Conservation (phyloP, 2,797 vertebrate species). For the Fundulus diaphanus region DNA sequence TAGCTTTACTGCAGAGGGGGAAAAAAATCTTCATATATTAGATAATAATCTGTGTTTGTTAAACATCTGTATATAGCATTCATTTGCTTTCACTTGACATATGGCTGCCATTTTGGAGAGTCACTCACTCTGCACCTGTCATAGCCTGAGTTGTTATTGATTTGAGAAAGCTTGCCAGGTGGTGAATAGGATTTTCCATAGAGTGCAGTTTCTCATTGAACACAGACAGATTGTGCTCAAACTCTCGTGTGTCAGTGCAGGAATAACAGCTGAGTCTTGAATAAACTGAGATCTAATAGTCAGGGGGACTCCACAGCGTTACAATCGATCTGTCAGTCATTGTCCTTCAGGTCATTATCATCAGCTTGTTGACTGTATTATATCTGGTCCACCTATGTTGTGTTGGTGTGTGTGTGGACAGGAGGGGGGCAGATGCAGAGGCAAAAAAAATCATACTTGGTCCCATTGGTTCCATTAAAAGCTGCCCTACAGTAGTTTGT, state of each 20-base stretch:
- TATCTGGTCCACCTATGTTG: slow-evolving; percentile 16
- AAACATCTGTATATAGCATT: slow-evolving; percentile 20
- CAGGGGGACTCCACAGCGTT: slow-evolving; percentile 51
- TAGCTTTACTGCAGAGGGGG: slow-evolving; percentile 22
- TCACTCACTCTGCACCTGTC: slow-evolving; percentile 65
- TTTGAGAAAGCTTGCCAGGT: slow-evolving; percentile 71
- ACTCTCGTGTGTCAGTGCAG: slow-evolving; percentile 48
- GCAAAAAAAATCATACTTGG: slow-evolving; percentile 21
- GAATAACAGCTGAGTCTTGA: slow-evolving; percentile 55
- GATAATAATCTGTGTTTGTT: slow-evolving; percentile 25
- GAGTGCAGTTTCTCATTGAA: slow-evolving; percentile 55
- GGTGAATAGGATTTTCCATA: slow-evolving; percentile 62
- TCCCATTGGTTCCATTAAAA: slow-evolving; percentile 81
- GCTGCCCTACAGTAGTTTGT: slow-evolving; percentile 77
- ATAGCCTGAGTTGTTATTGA: slow-evolving; percentile 68
- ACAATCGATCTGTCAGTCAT: slow-evolving; percentile 67
- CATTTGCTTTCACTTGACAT: slow-evolving; percentile 55
- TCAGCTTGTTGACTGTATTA: slow-evolving; percentile 34
- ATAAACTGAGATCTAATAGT: slow-evolving; percentile 60
- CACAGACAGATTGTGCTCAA: slow-evolving; percentile 50
- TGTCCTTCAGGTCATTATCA: slow-evolving; percentile 38
- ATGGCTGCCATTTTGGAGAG: slow-evolving; percentile 65
- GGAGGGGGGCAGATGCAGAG: background rate
- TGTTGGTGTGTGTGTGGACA: slow-evolving; percentile 4
- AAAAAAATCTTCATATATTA: slow-evolving; percentile 39